A percentile compares a stretch with the other conserved stretches of the same genome.
These are phyloP conservation scores for Phyllotis vaccarum DNA, from an alignment of 2,797 vertebrate species.

Conservation along the genomic window DNA sequence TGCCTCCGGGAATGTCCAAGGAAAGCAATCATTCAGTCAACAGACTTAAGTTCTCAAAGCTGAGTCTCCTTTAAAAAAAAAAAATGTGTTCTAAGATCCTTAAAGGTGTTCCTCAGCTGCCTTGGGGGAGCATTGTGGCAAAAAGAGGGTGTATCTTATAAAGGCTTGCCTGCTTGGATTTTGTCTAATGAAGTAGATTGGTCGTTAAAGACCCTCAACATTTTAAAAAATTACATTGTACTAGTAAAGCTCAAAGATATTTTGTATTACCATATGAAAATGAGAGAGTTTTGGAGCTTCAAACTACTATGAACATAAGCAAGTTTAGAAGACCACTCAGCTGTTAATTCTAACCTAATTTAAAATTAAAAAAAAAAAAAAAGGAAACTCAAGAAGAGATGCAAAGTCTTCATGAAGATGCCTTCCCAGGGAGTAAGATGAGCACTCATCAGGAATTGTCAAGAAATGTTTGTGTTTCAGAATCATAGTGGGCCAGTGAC, in stretches of 20 bases:
- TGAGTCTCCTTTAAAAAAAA: not conserved
- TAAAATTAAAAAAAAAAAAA: not conserved
- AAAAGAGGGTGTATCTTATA: not conserved
- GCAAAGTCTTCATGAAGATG: not conserved
- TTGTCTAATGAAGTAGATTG: not conserved
- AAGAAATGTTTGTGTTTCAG: not conserved
- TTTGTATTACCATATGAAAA: not conserved
- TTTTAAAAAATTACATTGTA: not conserved
- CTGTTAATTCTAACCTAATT: not conserved
- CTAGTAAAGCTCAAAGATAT: conserved; percentile 4
- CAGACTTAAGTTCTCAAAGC: not conserved
- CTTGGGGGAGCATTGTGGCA: not conserved
- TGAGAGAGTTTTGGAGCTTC: not conserved
- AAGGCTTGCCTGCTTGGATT: not conserved
- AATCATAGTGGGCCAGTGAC: not conserved
- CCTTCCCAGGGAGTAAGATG: not conserved
- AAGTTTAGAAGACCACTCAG: not conserved
- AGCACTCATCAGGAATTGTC: not conserved
- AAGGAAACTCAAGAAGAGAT: not conserved
- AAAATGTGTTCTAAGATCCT: not conserved
- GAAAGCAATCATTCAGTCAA: conserved; percentile 24
- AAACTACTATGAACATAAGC: not conserved
- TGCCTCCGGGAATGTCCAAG: not conserved
- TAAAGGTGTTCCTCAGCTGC: not conserved
- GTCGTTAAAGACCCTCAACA: not conserved